Evolutionary conservation across 2,797 vertebrate species (phyloP).

Genomic region (Sphenopsis melanotis): DNA sequence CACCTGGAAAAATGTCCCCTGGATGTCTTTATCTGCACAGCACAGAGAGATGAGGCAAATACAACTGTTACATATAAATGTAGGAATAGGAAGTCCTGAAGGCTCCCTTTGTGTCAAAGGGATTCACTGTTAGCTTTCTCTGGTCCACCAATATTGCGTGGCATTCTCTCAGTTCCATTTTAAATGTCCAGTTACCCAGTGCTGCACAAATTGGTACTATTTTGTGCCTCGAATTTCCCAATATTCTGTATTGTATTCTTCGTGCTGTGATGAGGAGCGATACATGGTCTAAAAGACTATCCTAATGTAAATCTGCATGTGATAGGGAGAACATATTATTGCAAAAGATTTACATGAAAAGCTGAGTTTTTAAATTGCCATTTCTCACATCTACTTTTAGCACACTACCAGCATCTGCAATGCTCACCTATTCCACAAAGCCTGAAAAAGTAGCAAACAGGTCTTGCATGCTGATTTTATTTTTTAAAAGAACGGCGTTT

Average conservation of each 20-base stretch:
- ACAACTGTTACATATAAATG: background rate
- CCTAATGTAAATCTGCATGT: background rate
- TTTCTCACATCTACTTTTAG: background rate
- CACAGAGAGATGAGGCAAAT: background rate
- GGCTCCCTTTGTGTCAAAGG: background rate
- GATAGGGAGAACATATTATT: background rate
- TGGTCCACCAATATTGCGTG: background rate
- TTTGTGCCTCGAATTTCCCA: background rate
- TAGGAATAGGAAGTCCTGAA: background rate
- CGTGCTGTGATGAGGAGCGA: background rate
- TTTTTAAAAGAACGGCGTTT: background rate
- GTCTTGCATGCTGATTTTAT: background rate
- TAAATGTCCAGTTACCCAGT: background rate
- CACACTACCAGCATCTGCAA: background rate
- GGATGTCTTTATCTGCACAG: background rate
- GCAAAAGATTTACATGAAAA: background rate
- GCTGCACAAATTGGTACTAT: background rate
- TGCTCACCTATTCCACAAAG: background rate
- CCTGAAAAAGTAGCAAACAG: background rate
- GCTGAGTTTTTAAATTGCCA: background rate
- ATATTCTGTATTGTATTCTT: background rate
- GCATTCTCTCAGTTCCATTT: background rate
- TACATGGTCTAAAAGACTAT: background rate
- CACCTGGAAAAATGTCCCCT: background rate
- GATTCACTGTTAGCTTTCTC: background rate